Evolutionary conservation across 2,797 vertebrate species (phyloP).

Genomic region (Sandelia bainsii): DNA sequence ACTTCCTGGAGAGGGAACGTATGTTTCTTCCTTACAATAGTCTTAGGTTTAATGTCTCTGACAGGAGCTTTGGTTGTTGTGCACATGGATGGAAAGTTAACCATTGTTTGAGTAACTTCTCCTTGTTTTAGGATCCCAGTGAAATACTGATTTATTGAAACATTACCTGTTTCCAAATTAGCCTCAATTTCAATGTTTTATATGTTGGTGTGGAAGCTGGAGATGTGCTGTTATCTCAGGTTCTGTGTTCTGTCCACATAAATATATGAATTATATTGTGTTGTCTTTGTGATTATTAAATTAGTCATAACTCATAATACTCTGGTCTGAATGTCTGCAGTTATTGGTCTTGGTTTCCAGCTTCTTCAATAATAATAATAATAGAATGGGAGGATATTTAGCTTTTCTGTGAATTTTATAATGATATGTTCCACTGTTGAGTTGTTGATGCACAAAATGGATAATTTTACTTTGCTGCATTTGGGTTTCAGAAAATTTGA

Average conservation of each 20-base stretch:
- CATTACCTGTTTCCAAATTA: slow-evolving; percentile 37
- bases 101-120: slow-evolving; percentile 46
- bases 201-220: slow-evolving; percentile 47
- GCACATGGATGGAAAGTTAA: slow-evolving; percentile 37
- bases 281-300: slow-evolving; percentile 55
- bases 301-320: background rate
- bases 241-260: slow-evolving; percentile 73
- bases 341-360: background rate
- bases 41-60: slow-evolving; percentile 54
- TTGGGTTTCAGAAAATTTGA: too few species aligned
- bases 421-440: too few species aligned
- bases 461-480: too few species aligned
- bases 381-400: too few species aligned
- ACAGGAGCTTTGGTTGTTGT: slow-evolving; percentile 40
- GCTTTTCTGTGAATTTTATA: too few species aligned
- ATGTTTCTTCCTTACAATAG: slow-evolving; percentile 31
- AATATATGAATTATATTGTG: slow-evolving; percentile 51
- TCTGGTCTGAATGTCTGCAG: background rate
- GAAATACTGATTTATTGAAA: slow-evolving; percentile 54
- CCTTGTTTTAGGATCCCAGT: slow-evolving; percentile 48
- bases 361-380: too few species aligned
- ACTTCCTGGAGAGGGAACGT: slow-evolving; percentile 71
- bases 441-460: too few species aligned
- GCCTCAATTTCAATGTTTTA: slow-evolving; percentile 46
- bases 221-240: slow-evolving; percentile 75